phyloP scores from a whole-genome alignment of 2,113 vertebrate species.

The Siniperca chuatsi region DNA sequence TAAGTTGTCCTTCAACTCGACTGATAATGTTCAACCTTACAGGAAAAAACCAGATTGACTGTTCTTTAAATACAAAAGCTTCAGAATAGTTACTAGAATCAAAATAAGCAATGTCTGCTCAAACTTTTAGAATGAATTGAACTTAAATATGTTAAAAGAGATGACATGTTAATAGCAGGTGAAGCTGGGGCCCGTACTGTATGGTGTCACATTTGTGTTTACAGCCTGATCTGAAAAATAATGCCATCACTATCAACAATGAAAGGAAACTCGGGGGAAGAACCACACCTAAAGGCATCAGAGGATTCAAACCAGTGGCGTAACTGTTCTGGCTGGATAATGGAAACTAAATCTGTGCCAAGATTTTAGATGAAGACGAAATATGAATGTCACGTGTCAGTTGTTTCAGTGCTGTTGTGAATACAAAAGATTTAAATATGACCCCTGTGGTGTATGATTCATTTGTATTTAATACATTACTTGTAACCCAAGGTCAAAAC shows the following conservation, averaged over 20 bases:
- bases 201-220: background rate
- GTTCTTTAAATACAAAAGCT: background rate
- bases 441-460: background rate
- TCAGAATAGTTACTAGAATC: background rate
- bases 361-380: background rate
- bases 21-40: background rate
- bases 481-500: background rate
- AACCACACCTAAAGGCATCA: slow-evolving; percentile 23
- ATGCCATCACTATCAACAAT: slow-evolving; percentile 15
- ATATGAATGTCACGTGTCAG: background rate
- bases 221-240: background rate
- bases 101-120: background rate
- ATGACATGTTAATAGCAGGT: slow-evolving; percentile 9
- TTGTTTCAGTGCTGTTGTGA: background rate
- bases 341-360: background rate
- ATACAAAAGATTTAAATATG: background rate
- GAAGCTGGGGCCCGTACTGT: background rate
- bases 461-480: background rate
- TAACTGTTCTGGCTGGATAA: background rate
- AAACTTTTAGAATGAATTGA: background rate
- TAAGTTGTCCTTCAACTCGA: background rate
- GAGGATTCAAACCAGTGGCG: background rate
- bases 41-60: background rate
- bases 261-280: background rate
- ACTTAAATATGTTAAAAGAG: background rate